Base-by-base conservation (phyloP, 2,797 vertebrate species). In the Anas bernieri region DNA sequence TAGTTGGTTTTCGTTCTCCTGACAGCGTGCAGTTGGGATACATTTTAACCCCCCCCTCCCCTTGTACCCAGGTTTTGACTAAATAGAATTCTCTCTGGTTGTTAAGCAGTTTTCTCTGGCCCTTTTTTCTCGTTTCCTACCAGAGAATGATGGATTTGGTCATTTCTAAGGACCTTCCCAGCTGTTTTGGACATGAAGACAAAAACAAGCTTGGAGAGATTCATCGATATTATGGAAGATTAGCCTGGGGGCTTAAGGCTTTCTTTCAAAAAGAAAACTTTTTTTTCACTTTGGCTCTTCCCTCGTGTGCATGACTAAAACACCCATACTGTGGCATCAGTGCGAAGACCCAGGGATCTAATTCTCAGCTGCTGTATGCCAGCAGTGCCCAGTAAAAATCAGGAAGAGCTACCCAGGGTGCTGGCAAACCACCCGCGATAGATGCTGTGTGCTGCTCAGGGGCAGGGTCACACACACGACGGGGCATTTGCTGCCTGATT, bases 11-110 rank as follows among this genome's bases (percentile, higher is more conserved):
- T 95, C 13, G 3, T 91, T 96, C 94, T 90, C 74, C 87, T 95
- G 86, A 83, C 70, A 86, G 62, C 0, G 4, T 95, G 80, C 95
- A 96, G 82, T 96, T 96, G 95, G 91, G 66, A 85, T 91, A 74
- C 58, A 70, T 93, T 97, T 87, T 92, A 45, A 25, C 48, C 63
- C 79, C 66, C 74, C 68, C 62, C 73, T 45, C 75, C 39, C 61
- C 48, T 80, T 69, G 22, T 67, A 77, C 48, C 26, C 37, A 61
- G 59, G 67, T 86, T 90, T 81, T 79, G 79, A 92, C 54, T 68
- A 94, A 95, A 90, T 66, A 86, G 83, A 93, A 94, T 95, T 91
- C 39, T 97, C 73, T 89, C 81, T 96, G 87, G 77, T 92, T 94
- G 87, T 94, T 95, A 96, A 92, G 72, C 69, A 35, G 75, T 68